phyloP scores from a whole-genome alignment of 2,113 vertebrate species.

The Loxodonta africana region DNA sequence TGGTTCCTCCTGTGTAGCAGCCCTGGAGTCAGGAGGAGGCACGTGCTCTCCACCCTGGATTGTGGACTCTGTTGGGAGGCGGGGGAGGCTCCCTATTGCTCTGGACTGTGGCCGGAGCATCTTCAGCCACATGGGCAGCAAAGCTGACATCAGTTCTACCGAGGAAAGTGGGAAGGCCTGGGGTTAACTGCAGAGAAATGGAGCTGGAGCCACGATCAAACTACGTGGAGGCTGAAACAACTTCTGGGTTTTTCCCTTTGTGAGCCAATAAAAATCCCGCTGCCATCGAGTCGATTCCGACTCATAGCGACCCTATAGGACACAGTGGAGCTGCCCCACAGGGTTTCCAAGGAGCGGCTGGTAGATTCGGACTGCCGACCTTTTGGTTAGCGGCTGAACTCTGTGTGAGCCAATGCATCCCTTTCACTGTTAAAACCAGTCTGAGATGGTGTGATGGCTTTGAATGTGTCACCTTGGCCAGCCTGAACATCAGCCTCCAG shows the following conservation, averaged over 20 bases:
- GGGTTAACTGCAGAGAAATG: background rate
- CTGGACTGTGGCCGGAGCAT: background rate
- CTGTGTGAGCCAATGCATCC: background rate
- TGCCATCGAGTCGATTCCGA: no score
- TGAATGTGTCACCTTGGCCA: background rate
- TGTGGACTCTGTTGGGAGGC: background rate
- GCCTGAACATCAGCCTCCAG: no score
- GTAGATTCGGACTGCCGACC: no score
- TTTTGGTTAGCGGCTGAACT: no score
- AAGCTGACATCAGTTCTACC: background rate
- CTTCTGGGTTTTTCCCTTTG: no score
- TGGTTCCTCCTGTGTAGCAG: background rate
- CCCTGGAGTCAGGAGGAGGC: background rate
- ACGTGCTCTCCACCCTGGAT: rapidly evolving
- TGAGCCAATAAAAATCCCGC: background rate
- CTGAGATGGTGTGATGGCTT: background rate
- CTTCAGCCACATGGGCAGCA: background rate
- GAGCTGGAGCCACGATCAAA: background rate
- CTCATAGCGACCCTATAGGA: no score
- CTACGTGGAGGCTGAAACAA: background rate
- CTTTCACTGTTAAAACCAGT: background rate
- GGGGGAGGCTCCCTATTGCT: background rate
- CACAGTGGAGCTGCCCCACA: no score
- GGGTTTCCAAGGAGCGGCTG: no score
- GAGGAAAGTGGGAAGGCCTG: background rate